Evolutionary conservation across 1,140 invertebrate genomes (phyloP).

Genomic region (Asbolus verrucosus): DNA sequence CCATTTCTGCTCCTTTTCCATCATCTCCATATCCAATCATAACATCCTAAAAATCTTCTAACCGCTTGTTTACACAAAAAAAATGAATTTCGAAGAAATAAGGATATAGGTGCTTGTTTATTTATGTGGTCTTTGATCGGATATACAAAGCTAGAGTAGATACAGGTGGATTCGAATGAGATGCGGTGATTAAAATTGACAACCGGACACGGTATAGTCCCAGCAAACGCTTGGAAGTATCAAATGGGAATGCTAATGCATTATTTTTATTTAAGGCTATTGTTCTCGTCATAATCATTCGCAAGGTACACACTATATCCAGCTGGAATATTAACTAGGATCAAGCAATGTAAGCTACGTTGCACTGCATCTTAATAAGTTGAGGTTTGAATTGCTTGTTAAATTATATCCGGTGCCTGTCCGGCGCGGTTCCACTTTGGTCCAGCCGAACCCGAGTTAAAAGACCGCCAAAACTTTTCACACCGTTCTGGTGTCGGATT

Average conservation of each 20-base stretch:
- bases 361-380: slow-evolving; percentile 45
- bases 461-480: too few species aligned
- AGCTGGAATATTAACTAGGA: slow-evolving; percentile 43
- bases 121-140: too few species aligned
- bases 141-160: not conserved
- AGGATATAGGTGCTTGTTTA: too few species aligned
- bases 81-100: slow-evolving; percentile 26
- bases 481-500: slow-evolving; percentile 11
- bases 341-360: slow-evolving; percentile 19
- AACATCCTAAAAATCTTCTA: slow-evolving; percentile 37
- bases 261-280: slow-evolving; percentile 37
- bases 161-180: slow-evolving; percentile 26
- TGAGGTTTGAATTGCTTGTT: slow-evolving; percentile 45
- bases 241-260: slow-evolving; percentile 25
- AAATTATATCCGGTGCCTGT: slow-evolving; percentile 44
- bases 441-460: too few species aligned
- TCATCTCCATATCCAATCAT: slow-evolving; percentile 4
- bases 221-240: slow-evolving; percentile 17
- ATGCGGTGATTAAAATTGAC: slow-evolving; percentile 34
- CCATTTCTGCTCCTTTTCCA: slow-evolving; percentile 16
- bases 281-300: slow-evolving; percentile 46
- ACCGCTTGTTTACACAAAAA: slow-evolving; percentile 9
- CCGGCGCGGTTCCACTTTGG: too few species aligned
- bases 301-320: slow-evolving; percentile 45
- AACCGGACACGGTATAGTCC: slow-evolving; percentile 26